These are phyloP conservation scores for Phocides pigmalion DNA, from an alignment of 1,140 invertebrate genomes.

Conservation along the genomic window DNA sequence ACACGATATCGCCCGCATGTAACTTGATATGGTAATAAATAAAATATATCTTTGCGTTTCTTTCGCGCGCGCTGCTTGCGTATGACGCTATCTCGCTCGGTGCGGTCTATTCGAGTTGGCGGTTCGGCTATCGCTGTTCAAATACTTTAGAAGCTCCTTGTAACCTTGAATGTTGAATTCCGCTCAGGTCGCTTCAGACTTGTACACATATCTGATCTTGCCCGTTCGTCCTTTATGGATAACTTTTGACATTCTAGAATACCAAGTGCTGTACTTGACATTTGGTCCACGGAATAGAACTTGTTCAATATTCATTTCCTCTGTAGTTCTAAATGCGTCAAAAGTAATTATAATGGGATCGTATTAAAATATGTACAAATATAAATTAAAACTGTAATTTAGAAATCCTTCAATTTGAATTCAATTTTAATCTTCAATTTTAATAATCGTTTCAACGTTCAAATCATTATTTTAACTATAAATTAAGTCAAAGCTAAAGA, in stretches of 20 bases:
- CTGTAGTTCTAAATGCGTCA: neutral
- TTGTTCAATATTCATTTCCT: neutral
- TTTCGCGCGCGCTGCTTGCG: conserved; percentile 27
- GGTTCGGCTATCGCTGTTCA: conserved; percentile 72
- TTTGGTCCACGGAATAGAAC: neutral
- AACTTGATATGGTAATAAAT: conserved; percentile 81
- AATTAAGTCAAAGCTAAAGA: too few species aligned
- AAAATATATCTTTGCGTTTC: conserved; percentile 60
- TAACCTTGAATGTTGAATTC: conserved; percentile 78
- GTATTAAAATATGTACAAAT: too few species aligned
- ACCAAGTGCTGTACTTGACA: conserved; percentile 9
- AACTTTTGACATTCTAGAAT: conserved; percentile 11
- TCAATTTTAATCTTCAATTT: too few species aligned
- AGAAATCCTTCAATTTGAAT: too few species aligned
- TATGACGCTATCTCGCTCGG: conserved; percentile 42
- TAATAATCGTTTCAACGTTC: too few species aligned
- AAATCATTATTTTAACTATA: too few species aligned
- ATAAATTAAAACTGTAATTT: neutral
- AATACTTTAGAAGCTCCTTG: conserved; percentile 76
- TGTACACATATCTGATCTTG: conserved; percentile 17
- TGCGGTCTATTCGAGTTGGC: conserved; percentile 55
- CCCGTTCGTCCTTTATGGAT: conserved; percentile 10
- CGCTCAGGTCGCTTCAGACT: conserved; percentile 43
- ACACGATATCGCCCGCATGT: conserved; percentile 49
- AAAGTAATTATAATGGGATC: too few species aligned